Evolutionary conservation across 2,797 vertebrate species (phyloP).

Genomic region (Cephalopachus bancanus): DNA sequence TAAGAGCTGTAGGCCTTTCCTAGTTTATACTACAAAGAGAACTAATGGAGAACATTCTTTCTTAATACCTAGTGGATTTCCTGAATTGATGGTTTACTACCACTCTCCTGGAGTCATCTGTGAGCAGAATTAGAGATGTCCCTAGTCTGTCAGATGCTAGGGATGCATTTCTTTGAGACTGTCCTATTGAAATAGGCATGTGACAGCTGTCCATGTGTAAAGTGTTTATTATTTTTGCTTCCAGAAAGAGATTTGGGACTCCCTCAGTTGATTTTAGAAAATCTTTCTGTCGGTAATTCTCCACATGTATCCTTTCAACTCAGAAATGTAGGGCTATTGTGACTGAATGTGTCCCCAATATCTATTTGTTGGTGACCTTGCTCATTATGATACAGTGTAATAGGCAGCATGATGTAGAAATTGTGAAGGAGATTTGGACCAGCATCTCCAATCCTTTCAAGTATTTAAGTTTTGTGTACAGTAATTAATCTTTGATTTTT

Average conservation of each 20-base stretch:
- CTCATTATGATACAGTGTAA: background rate
- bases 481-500: background rate
- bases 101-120: background rate
- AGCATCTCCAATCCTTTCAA: background rate
- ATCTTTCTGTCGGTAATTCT: constrained; percentile 44
- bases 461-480: background rate
- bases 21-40: background rate
- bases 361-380: background rate
- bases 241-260: constrained; percentile 2
- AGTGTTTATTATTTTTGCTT: constrained; percentile 37
- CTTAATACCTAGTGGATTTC: background rate
- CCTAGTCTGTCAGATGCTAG: background rate
- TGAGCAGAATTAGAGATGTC: background rate
- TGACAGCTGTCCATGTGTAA: background rate
- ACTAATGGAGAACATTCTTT: background rate
- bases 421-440: constrained; percentile 2
- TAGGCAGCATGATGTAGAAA: background rate
- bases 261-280: background rate
- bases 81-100: too few species aligned
- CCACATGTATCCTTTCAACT: background rate
- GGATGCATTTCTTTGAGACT: background rate
- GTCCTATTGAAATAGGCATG: background rate
- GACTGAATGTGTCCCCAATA: background rate
- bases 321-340: background rate
- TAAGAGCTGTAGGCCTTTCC: background rate